A percentile compares a stretch with the other conserved stretches of the same genome.
These are phyloP conservation scores for Anolis sagrei DNA, from an alignment of 2,113 vertebrate species.

Conservation along the genomic window DNA sequence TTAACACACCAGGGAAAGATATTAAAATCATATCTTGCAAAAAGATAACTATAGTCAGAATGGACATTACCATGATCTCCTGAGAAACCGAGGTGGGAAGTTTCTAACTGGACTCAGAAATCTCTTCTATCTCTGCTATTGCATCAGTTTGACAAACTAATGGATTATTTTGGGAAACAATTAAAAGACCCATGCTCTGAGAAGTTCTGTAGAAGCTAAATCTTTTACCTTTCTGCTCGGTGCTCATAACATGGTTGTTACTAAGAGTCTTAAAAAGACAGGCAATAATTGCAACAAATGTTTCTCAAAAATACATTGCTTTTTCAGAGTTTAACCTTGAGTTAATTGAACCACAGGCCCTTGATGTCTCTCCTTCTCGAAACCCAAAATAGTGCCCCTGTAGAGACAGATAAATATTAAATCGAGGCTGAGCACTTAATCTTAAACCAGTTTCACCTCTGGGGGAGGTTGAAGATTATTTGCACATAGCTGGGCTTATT, in stretches of 20 bases:
- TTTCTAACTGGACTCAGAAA: not conserved
- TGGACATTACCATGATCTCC: not conserved
- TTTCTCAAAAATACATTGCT: not conserved
- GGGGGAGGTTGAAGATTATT: not conserved
- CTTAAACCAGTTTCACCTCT: not conserved
- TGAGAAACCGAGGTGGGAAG: not conserved
- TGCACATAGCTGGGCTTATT: not conserved
- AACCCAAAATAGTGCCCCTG: not conserved
- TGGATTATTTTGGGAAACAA: not conserved
- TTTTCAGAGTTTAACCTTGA: not conserved
- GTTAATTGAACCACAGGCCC: not conserved
- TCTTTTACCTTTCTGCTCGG: not conserved
- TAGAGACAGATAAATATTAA: conserved; percentile 1
- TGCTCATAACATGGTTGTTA: not conserved
- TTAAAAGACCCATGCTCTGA: not conserved
- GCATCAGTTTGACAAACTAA: not conserved
- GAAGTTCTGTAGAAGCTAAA: not conserved
- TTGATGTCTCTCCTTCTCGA: not conserved
- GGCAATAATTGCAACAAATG: not conserved
- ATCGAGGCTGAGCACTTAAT: not conserved
- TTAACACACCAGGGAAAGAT: not conserved
- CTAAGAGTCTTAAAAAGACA: not conserved
- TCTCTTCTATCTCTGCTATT: not conserved
- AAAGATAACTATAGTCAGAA: not conserved
- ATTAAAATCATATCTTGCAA: not conserved